These are phyloP conservation scores for Cephalopholis sonnerati DNA, from an alignment of 2,113 vertebrate genomes.

Conservation along the genomic window DNA sequence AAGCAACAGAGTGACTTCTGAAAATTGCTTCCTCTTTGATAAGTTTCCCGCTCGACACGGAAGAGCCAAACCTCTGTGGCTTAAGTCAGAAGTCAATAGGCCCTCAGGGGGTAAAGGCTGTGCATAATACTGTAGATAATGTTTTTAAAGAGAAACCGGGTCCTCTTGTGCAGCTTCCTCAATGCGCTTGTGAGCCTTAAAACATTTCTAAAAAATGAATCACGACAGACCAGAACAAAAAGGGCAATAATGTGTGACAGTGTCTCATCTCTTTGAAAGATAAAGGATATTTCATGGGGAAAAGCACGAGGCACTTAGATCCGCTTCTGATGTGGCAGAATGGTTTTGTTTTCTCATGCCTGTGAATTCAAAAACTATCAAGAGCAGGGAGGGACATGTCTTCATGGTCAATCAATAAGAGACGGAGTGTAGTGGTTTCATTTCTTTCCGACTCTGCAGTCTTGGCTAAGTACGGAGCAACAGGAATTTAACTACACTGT, in stretches of 20 bases:
- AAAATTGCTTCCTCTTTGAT: conserved; percentile 52
- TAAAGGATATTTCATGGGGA: background rate
- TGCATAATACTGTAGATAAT: conserved; percentile 14
- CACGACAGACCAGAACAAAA: background rate
- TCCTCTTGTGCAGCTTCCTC: conserved; percentile 11
- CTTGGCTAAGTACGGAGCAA: background rate
- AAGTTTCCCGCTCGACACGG: conserved; percentile 24
- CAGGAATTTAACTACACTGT: background rate
- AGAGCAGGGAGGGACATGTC: background rate
- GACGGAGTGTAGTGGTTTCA: background rate
- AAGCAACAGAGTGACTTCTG: conserved; percentile 48
- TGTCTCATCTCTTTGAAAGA: conserved; percentile 10
- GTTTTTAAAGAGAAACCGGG: background rate
- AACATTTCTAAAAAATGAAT: background rate
- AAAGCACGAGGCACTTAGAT: background rate
- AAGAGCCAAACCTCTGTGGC: conserved; percentile 22
- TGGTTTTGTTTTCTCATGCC: background rate
- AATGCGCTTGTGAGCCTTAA: background rate
- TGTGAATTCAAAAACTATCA: background rate
- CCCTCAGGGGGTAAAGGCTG: conserved; percentile 11
- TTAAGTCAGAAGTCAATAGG: conserved; percentile 54
- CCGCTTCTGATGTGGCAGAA: background rate
- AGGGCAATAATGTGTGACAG: background rate
- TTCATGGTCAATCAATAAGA: background rate
- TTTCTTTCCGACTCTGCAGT: background rate